These are phyloP conservation scores for Momotus momota DNA, from an alignment of 2,797 vertebrate genomes.

Conservation along the genomic window DNA sequence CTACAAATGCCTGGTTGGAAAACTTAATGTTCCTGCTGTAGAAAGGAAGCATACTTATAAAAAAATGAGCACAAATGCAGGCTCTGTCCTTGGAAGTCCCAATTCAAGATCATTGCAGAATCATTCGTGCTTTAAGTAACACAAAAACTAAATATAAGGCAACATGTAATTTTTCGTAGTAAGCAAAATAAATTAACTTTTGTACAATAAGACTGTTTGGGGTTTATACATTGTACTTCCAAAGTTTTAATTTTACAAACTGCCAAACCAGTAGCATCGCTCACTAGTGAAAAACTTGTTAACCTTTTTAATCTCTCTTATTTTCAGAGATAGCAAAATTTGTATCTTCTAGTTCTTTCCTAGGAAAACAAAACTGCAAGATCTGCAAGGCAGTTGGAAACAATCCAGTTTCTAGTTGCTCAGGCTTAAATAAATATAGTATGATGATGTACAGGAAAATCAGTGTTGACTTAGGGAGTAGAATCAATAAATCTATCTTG, in stretches of 20 bases:
- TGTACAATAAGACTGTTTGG: neutral
- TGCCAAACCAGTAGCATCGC: neutral
- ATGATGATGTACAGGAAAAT: neutral
- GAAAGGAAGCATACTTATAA: constrained; percentile 29
- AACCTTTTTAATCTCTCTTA: neutral
- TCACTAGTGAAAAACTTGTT: neutral
- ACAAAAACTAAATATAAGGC: constrained; percentile 38
- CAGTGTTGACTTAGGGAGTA: neutral
- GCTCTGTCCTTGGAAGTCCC: constrained; percentile 56
- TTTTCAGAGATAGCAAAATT: neutral
- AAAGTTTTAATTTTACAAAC: constrained; percentile 5
- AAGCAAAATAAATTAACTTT: constrained; percentile 49
- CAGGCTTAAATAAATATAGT: neutral
- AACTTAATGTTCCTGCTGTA: constrained; percentile 18
- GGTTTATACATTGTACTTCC: neutral
- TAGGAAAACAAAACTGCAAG: neutral
- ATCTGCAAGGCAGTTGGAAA: neutral
- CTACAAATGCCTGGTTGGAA: neutral
- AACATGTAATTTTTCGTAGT: constrained; percentile 43
- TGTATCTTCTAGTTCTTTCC: neutral
- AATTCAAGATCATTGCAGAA: constrained; percentile 26
- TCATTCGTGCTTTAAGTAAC: constrained; percentile 64
- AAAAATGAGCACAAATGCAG: constrained; percentile 48
- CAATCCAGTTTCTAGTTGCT: constrained; percentile 31
- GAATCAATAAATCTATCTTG: neutral